Conservation (phyloP, 2,113 vertebrate species). For the Dascyllus trimaculatus region DNA sequence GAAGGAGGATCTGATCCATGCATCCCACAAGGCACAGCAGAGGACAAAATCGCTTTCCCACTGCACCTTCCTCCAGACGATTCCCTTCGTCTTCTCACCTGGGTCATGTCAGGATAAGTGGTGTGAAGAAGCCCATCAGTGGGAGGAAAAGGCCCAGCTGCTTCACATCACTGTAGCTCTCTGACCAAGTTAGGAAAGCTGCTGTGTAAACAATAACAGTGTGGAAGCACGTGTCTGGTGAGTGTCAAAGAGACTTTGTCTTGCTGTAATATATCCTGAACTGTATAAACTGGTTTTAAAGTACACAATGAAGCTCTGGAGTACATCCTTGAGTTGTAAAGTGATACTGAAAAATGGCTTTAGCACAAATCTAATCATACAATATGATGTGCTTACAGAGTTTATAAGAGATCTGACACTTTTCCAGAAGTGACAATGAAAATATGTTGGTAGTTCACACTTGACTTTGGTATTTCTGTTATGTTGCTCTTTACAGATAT, state of each 20-base stretch:
- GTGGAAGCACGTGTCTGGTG: constrained; percentile 21
- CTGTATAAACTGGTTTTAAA: constrained; percentile 46
- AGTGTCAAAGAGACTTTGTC: constrained; percentile 34
- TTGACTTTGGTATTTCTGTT: constrained; percentile 12
- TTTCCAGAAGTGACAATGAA: constrained; percentile 8
- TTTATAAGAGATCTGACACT: not conserved
- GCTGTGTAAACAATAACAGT: constrained; percentile 29
- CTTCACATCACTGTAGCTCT: not conserved
- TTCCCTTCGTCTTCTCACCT: not conserved
- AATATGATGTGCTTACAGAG: not conserved
- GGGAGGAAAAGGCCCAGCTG: constrained; percentile 4
- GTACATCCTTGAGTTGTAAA: not conserved
- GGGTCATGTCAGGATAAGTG: not conserved
- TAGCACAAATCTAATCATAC: not conserved
- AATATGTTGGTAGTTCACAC: constrained; percentile 35
- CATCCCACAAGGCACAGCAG: constrained; percentile 1
- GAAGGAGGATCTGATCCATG: not conserved
- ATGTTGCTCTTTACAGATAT: constrained; percentile 7
- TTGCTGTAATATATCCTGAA: not conserved
- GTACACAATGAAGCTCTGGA: constrained; percentile 15
- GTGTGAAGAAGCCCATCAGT: not conserved
- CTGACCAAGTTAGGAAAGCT: constrained; percentile 23
- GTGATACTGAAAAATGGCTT: constrained; percentile 1
- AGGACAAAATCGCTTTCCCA: not conserved
- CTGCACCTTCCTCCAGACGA: not conserved